These are phyloP conservation scores for Trichonephila clavipes DNA, from an alignment of 1,140 invertebrate species.

Conservation along the genomic window DNA sequence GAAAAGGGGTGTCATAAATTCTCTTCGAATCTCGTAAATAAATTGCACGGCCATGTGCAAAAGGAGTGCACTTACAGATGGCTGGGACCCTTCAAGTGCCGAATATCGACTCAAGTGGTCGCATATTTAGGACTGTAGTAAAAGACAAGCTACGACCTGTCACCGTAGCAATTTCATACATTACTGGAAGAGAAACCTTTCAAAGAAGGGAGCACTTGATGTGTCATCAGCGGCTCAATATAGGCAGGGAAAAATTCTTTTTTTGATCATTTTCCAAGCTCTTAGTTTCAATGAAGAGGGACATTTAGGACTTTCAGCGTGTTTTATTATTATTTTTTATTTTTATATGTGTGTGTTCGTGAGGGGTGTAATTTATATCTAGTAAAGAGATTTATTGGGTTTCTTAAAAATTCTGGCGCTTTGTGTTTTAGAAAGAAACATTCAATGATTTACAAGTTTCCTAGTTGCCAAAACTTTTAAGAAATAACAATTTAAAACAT, in stretches of 20 bases:
- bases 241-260: neutral
- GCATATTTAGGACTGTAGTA: neutral
- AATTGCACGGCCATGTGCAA: neutral
- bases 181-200: neutral
- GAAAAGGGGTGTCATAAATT: neutral
- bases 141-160: neutral
- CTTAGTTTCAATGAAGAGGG: neutral
- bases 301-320: neutral
- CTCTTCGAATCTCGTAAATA: neutral
- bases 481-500: too few species aligned
- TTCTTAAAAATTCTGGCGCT: too few species aligned
- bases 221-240: neutral
- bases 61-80: neutral
- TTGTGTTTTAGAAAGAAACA: too few species aligned
- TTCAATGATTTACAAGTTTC: too few species aligned
- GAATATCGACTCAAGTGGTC: slow-evolving; percentile 2
- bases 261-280: too few species aligned
- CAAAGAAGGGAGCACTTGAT: neutral
- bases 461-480: too few species aligned
- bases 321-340: neutral
- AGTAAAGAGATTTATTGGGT: too few species aligned
- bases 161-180: slow-evolving; percentile 9
- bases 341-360: too few species aligned
- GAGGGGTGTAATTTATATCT: too few species aligned
- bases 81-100: neutral